Evolutionary conservation across 30 jellyfish, hydroid and myxozoan genomes (phyloP).

Genomic region (Phacellophora camtschatica): DNA sequence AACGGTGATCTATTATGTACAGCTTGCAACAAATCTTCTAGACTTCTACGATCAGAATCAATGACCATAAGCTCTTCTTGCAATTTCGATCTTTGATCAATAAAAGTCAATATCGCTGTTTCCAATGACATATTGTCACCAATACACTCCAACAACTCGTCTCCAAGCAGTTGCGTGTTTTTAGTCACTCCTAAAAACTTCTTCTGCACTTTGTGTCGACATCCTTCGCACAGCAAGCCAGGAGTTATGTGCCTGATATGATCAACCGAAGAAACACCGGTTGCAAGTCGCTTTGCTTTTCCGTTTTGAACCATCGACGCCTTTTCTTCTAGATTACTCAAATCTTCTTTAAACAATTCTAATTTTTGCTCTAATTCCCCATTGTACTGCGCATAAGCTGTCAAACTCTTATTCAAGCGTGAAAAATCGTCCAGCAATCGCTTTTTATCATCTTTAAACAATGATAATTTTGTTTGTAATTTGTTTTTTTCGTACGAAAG

Average conservation of each 20-base stretch:
- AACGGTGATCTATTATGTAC: conserved; percentile 56
- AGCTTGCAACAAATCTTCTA: conserved; percentile 62
- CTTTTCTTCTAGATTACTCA: conserved; percentile 65
- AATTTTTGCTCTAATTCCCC: conserved; percentile 79
- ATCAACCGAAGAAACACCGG: conserved; percentile 59
- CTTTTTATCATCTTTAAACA: conserved; percentile 85
- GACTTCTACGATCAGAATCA: conserved; percentile 80
- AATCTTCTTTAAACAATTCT: conserved; percentile 78
- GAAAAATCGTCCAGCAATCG: conserved; percentile 94
- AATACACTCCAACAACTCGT: conserved; percentile 93
- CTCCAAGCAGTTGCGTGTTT: conserved; percentile 86
- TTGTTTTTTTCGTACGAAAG: conserved; percentile 79
- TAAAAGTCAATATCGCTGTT: conserved; percentile 91
- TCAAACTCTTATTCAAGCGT: conserved; percentile 77
- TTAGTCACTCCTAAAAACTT: conserved; percentile 78
- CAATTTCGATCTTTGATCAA: conserved; percentile 79
- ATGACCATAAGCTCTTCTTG: conserved; percentile 78
- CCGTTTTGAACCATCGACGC: conserved; percentile 55
- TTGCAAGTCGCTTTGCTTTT: conserved; percentile 43
- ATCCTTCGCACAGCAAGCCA: conserved; percentile 72
- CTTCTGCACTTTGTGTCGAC: conserved; percentile 62
- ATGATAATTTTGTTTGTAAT: conserved; percentile 75
- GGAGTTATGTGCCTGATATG: conserved; percentile 13
- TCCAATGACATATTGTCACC: conserved; percentile 91
- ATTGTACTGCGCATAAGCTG: conserved; percentile 88